Evolutionary conservation across 2,113 vertebrate genomes (phyloP), one percentile per base, ranked within the genome.

Genomic region (Prietella phreatophila): DNA sequence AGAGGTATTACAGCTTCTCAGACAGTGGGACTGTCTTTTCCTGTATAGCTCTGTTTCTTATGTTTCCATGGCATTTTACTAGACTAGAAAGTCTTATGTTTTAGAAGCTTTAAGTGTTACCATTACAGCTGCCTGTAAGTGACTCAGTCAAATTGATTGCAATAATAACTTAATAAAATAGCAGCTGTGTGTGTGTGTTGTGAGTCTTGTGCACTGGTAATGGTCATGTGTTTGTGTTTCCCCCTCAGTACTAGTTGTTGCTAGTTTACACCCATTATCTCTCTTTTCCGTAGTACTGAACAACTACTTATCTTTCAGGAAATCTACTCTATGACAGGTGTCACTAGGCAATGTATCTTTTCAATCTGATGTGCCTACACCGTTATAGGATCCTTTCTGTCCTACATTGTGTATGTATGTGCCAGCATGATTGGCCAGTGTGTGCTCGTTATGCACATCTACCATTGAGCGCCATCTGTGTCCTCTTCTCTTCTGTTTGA

Each of bases 51-150:
- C 14, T 82, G 55, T 71, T 53, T 67, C 33, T 69, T 55, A 47
- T 73, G 33, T 71, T 71, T 71, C 36, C 53, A 82, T 71, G 53
- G 63, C 27, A 61, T 61, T 85, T 85, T 47, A 87, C 19, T 13
- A 42, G 14, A n/a, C 13, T 10, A n/a, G 30, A 60, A 58, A 27
- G 1, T 19, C 25, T 75, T 39, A 30, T 61, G 5, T 58, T 47
- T 86, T 50, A 39, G 8, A 79, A 79, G 53, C 15, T 47, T 39
- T 30, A 65, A 36, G 13, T 14, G 42, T 75, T 61, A 25, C 39
- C 5, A 27, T 86, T 78, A 27, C 60, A 36, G 13, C 79, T 65
- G 39, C 25, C 19, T 58, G 33, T 47, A 30, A 80, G 47, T 67
- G 61, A 80, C 47, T 81, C 67, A 15, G 30, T 71, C 19, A 36